Evolutionary conservation across 2,888 invertebrate species (phyloP).

Genomic region (Drosophila borborema): DNA sequence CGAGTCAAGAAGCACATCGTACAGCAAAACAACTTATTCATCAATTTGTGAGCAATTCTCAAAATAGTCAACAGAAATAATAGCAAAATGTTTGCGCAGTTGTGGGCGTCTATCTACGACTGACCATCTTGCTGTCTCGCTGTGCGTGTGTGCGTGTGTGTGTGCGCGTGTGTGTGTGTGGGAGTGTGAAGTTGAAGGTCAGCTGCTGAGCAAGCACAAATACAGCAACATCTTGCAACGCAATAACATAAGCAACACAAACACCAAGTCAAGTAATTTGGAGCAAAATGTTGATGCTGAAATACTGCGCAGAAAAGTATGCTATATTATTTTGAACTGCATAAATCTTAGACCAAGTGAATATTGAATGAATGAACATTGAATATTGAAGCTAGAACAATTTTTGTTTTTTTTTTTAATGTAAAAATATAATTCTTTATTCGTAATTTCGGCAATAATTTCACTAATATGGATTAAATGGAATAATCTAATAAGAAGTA

Average conservation of each 20-base stretch:
- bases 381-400: no score
- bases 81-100: slow-evolving; percentile 33
- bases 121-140: slow-evolving; percentile 1
- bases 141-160: neutral
- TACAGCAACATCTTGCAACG: slow-evolving; percentile 36
- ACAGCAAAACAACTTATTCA: slow-evolving; percentile 66
- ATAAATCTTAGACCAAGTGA: neutral
- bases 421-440: no score
- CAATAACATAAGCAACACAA: slow-evolving; percentile 40
- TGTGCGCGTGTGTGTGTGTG: neutral
- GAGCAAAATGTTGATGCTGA: slow-evolving; percentile 17
- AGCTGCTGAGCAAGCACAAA: slow-evolving; percentile 59
- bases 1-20: slow-evolving; percentile 54
- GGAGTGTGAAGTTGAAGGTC: slow-evolving; percentile 49
- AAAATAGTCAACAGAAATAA: slow-evolving; percentile 63
- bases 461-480: no score
- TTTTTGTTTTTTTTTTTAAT: no score
- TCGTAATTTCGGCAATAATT: neutral
- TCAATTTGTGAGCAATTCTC: slow-evolving; percentile 69
- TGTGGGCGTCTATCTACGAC: slow-evolving; percentile 23
- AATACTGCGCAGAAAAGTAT: slow-evolving; percentile 41
- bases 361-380: neutral
- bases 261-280: slow-evolving; percentile 3
- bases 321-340: slow-evolving; percentile 18
- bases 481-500: no score